Evolutionary conservation across 2,888 invertebrate species (phyloP).

Genomic region (Drosophila conformis): DNA sequence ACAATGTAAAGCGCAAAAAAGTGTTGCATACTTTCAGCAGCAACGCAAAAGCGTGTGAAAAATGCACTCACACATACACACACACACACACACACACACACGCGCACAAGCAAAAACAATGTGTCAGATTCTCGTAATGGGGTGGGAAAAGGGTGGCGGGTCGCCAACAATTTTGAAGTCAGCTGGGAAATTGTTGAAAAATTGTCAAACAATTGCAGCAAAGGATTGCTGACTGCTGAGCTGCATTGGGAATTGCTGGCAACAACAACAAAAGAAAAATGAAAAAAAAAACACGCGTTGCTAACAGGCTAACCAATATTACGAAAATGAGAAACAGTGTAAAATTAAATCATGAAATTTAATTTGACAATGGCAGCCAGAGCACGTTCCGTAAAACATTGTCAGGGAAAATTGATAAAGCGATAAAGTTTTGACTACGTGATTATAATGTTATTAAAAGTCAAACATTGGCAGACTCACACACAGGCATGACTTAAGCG

Average conservation of each 20-base stretch:
- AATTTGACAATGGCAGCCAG: constrained; percentile 53
- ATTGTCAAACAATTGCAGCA: constrained; percentile 78
- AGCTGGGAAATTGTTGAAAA: constrained; percentile 75
- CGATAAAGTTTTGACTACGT: constrained; percentile 56
- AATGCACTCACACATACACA: constrained; percentile 51
- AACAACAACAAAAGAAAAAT: background rate
- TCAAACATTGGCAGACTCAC: background rate
- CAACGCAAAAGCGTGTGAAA: constrained; percentile 72
- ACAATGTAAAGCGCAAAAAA: constrained; percentile 67
- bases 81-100: constrained; percentile 23
- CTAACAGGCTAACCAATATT: constrained; percentile 26
- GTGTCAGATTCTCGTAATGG: constrained; percentile 23
- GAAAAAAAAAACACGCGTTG: constrained; percentile 12
- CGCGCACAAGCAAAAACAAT: constrained; percentile 25
- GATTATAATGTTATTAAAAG: constrained; percentile 43
- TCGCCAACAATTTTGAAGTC: constrained; percentile 50
- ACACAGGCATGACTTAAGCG: constrained; percentile 3
- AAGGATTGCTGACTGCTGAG: constrained; percentile 14
- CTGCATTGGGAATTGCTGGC: constrained; percentile 20
- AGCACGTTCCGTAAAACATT: constrained; percentile 25
- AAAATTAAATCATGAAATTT: constrained; percentile 55
- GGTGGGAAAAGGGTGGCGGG: background rate
- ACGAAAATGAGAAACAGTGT: constrained; percentile 40
- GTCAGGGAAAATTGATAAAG: constrained; percentile 25
- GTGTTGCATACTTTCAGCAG: constrained; percentile 76